Percentiles rank a stretch among this genome's conserved stretches.
phyloP scores from a whole-genome alignment of 2,113 vertebrate genomes.

The Pteropus alecto region DNA sequence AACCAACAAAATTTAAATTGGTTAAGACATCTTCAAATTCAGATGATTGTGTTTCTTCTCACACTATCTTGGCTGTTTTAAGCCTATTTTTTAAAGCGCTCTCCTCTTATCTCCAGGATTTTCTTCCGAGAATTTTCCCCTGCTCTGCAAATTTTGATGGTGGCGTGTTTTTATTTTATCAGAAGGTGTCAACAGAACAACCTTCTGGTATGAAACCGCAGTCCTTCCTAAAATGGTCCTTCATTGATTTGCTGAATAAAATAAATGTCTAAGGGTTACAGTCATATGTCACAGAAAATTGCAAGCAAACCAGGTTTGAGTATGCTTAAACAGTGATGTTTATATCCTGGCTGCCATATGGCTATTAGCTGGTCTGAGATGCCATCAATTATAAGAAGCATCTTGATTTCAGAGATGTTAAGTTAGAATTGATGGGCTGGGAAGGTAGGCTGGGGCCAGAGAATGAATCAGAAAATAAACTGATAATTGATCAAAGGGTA shows the following conservation, averaged over 20 bases:
- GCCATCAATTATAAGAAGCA: not conserved
- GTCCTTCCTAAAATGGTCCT: not conserved
- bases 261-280: not conserved
- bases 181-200: constrained; percentile 34
- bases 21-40: not conserved
- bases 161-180: constrained; percentile 56
- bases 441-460: not conserved
- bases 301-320: constrained; percentile 21
- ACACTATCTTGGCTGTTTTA: not conserved
- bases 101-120: constrained; percentile 8
- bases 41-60: not conserved
- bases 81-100: not conserved
- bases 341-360: not conserved
- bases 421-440: not conserved
- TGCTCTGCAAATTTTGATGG: constrained; percentile 19
- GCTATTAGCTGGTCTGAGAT: not conserved
- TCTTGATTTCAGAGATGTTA: not conserved
- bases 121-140: constrained; percentile 41
- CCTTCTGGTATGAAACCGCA: constrained; percentile 37
- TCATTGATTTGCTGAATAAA: constrained; percentile 37
- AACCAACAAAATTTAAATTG: not conserved
- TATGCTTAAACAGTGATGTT: not conserved
- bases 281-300: not conserved
- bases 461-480: not conserved
- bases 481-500: not conserved